phyloP scores from a whole-genome alignment of 2,888 invertebrate species.

The Aelia acuminata region DNA sequence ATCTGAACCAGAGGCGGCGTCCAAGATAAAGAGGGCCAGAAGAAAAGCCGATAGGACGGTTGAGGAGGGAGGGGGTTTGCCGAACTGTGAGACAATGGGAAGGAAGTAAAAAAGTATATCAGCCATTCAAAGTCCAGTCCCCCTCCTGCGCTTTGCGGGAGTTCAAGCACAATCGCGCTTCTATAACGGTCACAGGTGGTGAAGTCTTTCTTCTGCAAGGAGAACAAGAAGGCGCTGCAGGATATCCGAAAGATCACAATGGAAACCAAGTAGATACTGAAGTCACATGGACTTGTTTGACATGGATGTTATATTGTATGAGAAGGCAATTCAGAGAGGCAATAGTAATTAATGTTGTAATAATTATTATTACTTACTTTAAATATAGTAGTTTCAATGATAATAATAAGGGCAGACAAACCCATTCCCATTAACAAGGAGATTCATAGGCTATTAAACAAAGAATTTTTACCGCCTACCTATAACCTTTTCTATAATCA shows the following conservation, averaged over 20 bases:
- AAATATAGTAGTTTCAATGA: too few relatives aligned
- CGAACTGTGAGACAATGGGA: slow-evolving; percentile 31
- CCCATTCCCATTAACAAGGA: too few relatives aligned
- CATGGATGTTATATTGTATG: too few relatives aligned
- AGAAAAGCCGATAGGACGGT: slow-evolving; percentile 39
- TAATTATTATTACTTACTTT: too few relatives aligned
- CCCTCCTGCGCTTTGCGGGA: slow-evolving; percentile 34
- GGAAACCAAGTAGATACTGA: background rate
- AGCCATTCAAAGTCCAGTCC: slow-evolving; percentile 36
- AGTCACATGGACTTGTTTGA: background rate
- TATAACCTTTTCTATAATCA: too few relatives aligned
- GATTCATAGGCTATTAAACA: too few relatives aligned
- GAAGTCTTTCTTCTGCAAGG: background rate
- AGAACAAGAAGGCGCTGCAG: slow-evolving; percentile 10
- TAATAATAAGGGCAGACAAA: too few relatives aligned
- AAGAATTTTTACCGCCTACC: too few relatives aligned
- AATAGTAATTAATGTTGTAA: too few relatives aligned
- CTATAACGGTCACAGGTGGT: slow-evolving; percentile 38
- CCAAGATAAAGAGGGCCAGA: slow-evolving; percentile 21
- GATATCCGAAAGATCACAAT: slow-evolving; percentile 1
- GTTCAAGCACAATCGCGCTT: slow-evolving; percentile 26
- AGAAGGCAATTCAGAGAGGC: too few relatives aligned
- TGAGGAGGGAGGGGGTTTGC: slow-evolving; percentile 38
- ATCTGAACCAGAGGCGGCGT: slow-evolving; percentile 34
- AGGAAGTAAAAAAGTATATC: slow-evolving; percentile 49